Base-by-base conservation (phyloP, 2,113 vertebrate genomes). In the Pao palembangensis region DNA sequence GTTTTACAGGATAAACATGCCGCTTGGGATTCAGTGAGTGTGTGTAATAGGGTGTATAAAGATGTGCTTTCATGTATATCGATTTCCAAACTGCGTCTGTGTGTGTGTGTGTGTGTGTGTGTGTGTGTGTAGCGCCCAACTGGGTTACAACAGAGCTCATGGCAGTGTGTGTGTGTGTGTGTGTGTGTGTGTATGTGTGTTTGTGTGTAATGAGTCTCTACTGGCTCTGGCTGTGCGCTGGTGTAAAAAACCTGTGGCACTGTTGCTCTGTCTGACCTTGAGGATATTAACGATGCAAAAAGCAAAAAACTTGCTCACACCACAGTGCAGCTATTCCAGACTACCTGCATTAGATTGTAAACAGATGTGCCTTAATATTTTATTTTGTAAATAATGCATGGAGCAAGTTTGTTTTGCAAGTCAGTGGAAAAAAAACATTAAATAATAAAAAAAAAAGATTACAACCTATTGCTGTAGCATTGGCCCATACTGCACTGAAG, bases 121-220 rank as follows among this genome's bases (percentile, higher is more conserved):
- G n/a, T n/a, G n/a, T n/a, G n/a, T n/a, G n/a, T n/a, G n/a, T n/a
- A n/a, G n/a, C n/a, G n/a, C n/a, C n/a, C n/a, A n/a, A n/a, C n/a
- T n/a, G n/a, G n/a, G n/a, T n/a, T n/a, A n/a, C n/a, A n/a, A n/a
- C n/a, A n/a, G n/a, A n/a, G n/a, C n/a, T n/a, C n/a, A n/a, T n/a
- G n/a, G n/a, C n/a, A n/a, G n/a, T n/a, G n/a, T n/a, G n/a, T n/a
- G n/a, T n/a, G n/a, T n/a, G n/a, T n/a, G n/a, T n/a, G n/a, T n/a
- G n/a, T n/a, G n/a, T n/a, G n/a, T n/a, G n/a, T 38, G 38, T 61
- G 54, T 50, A 52, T 55, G 28, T 54, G 53, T 70, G 41, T 54
- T 70, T 61, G 20, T 74, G 64, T 73, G 76, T 88, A 88, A 91
- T 87, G 83, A 82, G 78, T 73, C 79, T 84, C 66, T 71, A 53